These are phyloP conservation scores for Pteromalus puparum DNA, from an alignment of 1,140 invertebrate species.

Conservation along the genomic window DNA sequence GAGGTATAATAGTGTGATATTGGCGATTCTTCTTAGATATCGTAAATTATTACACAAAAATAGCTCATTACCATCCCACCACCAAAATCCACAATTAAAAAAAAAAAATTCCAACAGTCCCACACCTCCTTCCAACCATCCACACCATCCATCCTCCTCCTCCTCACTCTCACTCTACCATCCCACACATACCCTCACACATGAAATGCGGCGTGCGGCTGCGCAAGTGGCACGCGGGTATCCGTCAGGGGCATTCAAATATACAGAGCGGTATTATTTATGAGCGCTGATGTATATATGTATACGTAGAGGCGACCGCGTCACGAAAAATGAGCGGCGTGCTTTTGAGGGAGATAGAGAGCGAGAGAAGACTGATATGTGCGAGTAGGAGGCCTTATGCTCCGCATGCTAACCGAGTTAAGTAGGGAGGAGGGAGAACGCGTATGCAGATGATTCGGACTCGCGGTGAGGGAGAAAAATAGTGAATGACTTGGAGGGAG, in stretches of 20 bases:
- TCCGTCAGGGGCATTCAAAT: slow-evolving; percentile 72
- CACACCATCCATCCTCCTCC: background rate
- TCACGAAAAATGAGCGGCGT: slow-evolving; percentile 46
- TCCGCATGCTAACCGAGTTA: background rate
- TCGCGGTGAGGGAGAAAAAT: background rate
- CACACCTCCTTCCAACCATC: slow-evolving; percentile 12
- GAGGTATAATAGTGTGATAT: no score
- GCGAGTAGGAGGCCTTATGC: background rate
- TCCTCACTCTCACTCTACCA: background rate
- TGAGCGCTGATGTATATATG: slow-evolving; percentile 58
- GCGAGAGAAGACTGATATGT: background rate
- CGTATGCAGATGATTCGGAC: slow-evolving; percentile 3
- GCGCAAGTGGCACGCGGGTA: slow-evolving; percentile 67
- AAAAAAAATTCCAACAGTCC: background rate
- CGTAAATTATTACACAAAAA: no score
- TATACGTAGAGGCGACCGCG: slow-evolving; percentile 50
- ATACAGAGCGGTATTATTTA: slow-evolving; percentile 73
- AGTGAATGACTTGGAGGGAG: background rate
- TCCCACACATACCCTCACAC: background rate
- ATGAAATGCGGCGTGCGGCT: slow-evolving; percentile 48
- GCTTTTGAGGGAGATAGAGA: background rate
- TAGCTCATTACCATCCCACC: background rate
- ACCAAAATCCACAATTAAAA: background rate
- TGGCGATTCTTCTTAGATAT: no score
- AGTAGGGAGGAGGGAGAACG: background rate